phyloP scores from a whole-genome alignment of 2,797 vertebrate species.

The Eulemur albifrons region DNA sequence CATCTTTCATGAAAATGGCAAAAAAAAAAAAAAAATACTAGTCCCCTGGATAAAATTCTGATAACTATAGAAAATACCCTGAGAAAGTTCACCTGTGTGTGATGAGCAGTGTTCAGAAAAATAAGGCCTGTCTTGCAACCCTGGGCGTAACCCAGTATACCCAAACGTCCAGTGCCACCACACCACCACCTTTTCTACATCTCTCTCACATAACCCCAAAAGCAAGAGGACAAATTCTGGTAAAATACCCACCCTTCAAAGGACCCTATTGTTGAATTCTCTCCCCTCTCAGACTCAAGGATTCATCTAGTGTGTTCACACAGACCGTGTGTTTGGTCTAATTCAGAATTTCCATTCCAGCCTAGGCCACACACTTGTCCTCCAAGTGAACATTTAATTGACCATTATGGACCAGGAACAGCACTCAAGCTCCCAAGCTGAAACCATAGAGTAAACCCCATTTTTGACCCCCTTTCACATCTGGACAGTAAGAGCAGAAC shows the following conservation, averaged over 20 bases:
- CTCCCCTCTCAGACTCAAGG: not conserved
- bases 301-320: not conserved
- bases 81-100: not conserved
- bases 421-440: not conserved
- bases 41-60: not conserved
- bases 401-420: not conserved
- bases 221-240: not conserved
- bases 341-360: not conserved
- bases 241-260: not conserved
- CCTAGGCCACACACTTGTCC: not conserved
- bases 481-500: not conserved
- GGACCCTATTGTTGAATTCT: not conserved
- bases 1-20: not conserved
- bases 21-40: too few relatives aligned
- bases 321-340: not conserved
- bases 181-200: not conserved
- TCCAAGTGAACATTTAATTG: not conserved
- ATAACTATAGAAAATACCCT: not conserved
- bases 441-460: not conserved
- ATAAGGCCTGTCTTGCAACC: not conserved
- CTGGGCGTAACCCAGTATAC: not conserved
- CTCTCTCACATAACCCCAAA: not conserved
- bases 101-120: not conserved
- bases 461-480: not conserved
- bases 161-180: not conserved